Percentiles rank a stretch among this genome's conserved stretches.
phyloP scores from a whole-genome alignment of 1,140 invertebrate genomes.

The Drosophila hydei region DNA sequence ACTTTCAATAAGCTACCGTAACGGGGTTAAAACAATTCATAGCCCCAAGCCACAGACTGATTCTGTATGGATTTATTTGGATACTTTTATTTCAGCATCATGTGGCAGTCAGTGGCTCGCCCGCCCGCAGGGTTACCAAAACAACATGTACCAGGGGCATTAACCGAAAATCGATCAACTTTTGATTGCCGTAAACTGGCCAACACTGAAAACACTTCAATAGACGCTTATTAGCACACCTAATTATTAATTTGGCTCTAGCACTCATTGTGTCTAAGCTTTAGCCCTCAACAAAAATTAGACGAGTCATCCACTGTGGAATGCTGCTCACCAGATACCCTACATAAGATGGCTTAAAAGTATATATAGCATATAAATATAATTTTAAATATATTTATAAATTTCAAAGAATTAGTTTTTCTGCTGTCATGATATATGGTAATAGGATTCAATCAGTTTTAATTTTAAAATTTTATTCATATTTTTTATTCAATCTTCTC shows the following conservation, averaged over 20 bases:
- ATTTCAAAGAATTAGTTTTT: too few species aligned
- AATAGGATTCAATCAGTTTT: too few species aligned
- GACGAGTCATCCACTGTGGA: neutral
- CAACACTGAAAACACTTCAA: constrained; percentile 2
- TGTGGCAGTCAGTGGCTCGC: constrained; percentile 5
- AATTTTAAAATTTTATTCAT: too few species aligned
- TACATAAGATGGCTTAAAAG: too few species aligned
- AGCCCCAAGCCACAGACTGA: neutral
- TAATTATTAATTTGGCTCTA: constrained; percentile 32
- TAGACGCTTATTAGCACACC: constrained; percentile 19
- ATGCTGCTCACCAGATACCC: neutral
- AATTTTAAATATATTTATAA: too few species aligned
- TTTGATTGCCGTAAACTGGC: constrained; percentile 5
- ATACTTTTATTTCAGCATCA: constrained; percentile 8
- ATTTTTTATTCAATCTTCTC: neutral
- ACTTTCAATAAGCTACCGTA: constrained; percentile 2
- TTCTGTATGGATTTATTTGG: neutral
- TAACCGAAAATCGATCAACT: constrained; percentile 1
- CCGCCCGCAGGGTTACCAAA: neutral
- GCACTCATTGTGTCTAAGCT: constrained; percentile 3
- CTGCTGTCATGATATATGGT: too few species aligned
- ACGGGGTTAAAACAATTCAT: constrained; percentile 1
- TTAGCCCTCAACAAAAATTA: constrained; percentile 9
- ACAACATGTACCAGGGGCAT: constrained; percentile 4
- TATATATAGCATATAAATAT: too few species aligned